Evolutionary conservation across 2,113 vertebrate genomes (phyloP), one percentile per base, ranked within the genome.

Genomic region (Henicopernis longicauda): DNA sequence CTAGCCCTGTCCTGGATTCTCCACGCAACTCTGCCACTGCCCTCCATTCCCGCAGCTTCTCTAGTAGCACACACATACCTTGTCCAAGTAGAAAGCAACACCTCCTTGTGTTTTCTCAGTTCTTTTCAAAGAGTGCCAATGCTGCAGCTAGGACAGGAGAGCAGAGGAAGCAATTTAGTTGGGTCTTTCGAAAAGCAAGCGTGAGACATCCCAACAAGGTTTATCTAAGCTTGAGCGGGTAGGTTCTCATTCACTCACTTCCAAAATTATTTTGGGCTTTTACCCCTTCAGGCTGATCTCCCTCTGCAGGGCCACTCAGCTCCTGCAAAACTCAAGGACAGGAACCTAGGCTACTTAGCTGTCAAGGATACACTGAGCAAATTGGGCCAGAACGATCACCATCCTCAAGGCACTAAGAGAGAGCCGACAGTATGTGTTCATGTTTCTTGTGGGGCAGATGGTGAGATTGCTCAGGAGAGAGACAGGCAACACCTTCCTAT

Each of bases 11-110:
- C 10, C 23, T 95, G 40, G n/a, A 52, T 63, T 84, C 16, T 50
- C 34, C 57, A 36, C 76, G 54, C 21, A 71, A 10, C 7, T 47
- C 34, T 76, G 49, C 42, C 44, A 65, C 22, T 38, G 57, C 26
- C 34, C 27, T 81, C 34, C 29, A n/a, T 44, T 79, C 36, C 36
- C 67, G 26, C 29, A 96, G 74, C 63, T 71, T 58, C 79, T 89
- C 50, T 27, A 81, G 57, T 11, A 74, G 38, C n/a, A 63, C 21
- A 82, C 52, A 69, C 57, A 63, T 42, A 98, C 97, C 95, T 97
- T 93, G 70, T 98, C 97, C 63, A 98, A 73, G 63, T 98, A 98
- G 77, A 98, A 93, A 36, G 86, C 94, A 84, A 97, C 70, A 73
- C 91, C 83, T 81, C 38, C 81, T 58, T 74, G 80, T 44, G 80